Percentiles rank a stretch among this genome's conserved stretches.
phyloP scores from a whole-genome alignment of 2,888 invertebrate species.

The Heliconius cydno region DNA sequence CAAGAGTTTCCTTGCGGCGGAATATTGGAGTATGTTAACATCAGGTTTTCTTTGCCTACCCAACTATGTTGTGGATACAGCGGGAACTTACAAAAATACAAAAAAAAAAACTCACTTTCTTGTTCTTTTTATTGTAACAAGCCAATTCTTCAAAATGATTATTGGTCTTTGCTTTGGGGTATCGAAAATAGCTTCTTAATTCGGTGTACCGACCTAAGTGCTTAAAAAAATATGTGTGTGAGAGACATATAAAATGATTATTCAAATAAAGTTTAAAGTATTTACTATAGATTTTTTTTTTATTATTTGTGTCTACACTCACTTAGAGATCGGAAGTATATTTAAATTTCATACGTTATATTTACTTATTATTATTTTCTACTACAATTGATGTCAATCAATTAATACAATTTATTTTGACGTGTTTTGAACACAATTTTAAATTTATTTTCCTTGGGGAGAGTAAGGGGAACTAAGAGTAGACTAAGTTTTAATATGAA shows the following conservation, averaged over 20 bases:
- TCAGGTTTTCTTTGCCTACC: background rate
- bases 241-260: background rate
- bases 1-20: background rate
- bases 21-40: background rate
- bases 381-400: too few relatives aligned
- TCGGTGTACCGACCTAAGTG: constrained; percentile 73
- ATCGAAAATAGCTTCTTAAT: constrained; percentile 64
- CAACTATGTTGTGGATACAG: background rate
- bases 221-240: constrained; percentile 52
- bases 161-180: constrained; percentile 65
- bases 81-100: background rate
- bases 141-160: constrained; percentile 74
- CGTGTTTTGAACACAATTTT: too few relatives aligned
- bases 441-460: too few relatives aligned
- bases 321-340: background rate
- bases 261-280: background rate
- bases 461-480: too few relatives aligned
- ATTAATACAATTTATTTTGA: too few relatives aligned
- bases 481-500: background rate
- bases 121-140: constrained; percentile 62
- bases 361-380: too few relatives aligned
- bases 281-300: background rate
- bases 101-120: constrained; percentile 59
- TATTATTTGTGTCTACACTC: background rate
- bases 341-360: too few relatives aligned